Evolutionary conservation across 2,888 invertebrate species (phyloP).

Genomic region (Phyllotreta striolata): DNA sequence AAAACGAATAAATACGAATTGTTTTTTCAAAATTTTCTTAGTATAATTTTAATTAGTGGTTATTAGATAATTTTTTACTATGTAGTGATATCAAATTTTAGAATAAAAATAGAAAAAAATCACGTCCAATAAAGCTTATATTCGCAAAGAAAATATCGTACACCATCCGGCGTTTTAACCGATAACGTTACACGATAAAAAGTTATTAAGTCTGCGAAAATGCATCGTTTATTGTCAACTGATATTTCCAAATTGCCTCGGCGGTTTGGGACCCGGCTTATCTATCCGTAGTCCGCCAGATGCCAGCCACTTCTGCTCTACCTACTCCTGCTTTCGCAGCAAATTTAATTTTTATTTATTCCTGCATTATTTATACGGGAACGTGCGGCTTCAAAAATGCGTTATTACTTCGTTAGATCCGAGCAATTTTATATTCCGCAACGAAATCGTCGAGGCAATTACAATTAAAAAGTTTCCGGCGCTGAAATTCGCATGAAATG

Average conservation of each 20-base stretch:
- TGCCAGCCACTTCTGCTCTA: conserved; percentile 24
- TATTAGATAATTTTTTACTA: no score
- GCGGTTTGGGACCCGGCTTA: conserved; percentile 43
- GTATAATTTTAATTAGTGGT: not conserved
- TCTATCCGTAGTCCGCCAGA: conserved; percentile 38
- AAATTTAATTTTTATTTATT: conserved; percentile 38
- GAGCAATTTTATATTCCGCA: not conserved
- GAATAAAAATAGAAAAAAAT: no score
- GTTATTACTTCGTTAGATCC: not conserved
- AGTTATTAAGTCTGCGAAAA: conserved; percentile 39
- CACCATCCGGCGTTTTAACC: conserved; percentile 22
- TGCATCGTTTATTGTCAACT: conserved; percentile 43
- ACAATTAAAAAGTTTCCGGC: conserved; percentile 4
- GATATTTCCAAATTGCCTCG: conserved; percentile 44
- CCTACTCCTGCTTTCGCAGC: conserved; percentile 9
- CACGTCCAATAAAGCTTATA: no score
- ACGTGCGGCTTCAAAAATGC: not conserved
- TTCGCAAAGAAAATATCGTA: conserved; percentile 20
- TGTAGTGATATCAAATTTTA: no score
- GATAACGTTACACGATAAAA: conserved; percentile 32
- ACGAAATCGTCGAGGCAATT: conserved; percentile 8
- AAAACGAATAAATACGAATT: conserved; percentile 30
- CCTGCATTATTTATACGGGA: conserved; percentile 11
- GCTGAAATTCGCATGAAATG: conserved; percentile 5
- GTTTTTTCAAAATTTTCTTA: not conserved